Base-by-base conservation (phyloP, 2,113 vertebrate species). In the Lynx canadensis region DNA sequence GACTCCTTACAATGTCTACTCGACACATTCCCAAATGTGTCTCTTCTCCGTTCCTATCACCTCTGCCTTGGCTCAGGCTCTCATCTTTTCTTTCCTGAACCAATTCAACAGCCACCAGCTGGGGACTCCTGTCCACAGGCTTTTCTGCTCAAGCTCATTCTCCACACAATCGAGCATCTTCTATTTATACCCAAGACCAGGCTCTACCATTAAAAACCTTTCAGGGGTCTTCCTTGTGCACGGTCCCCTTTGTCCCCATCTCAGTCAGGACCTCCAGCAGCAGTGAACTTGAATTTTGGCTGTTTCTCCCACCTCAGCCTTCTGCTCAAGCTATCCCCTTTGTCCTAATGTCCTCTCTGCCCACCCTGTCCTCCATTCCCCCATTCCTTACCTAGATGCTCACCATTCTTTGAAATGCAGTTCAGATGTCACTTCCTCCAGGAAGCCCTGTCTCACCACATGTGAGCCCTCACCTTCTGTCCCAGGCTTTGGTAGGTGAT, bases 401-500 rank as follows among this genome's bases (percentile, higher is more conserved):
- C 5, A 4, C 11, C 71, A 52, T 63, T 27, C 71, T 94, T 48
- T 19, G 92, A 69, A n/a, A 45, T 57, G 41, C 45, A 38, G 21
- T 57, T 78, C 48, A 71, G 36, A 48, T 19, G 9, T n/a, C 36
- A 21, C 18, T 21, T 48, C 80, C 36, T 97, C 83, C 10, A n/a
- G 60, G 50, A 79, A 97, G 25, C 13, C 33, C 21, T 19, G 10
- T 9, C 85, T 86, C 15, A 0, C n/a, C 15, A 3, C 41, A 23
- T 1, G 5, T 45, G 38, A 82, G 23, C 5, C 52, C 25, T 12
- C 29, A 0, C 19, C 31, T 10, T 45, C 89, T 6, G 0, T 15
- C 13, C 60, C 23, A 23, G 16, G 5, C 48, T 4, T 21, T 0
- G 13, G 14, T 11, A 19, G 21, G 27, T 27, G 14, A 11, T 11